These are phyloP conservation scores for Lithophane semibrunnea DNA, from an alignment of 2,888 invertebrate genomes.

Conservation along the genomic window DNA sequence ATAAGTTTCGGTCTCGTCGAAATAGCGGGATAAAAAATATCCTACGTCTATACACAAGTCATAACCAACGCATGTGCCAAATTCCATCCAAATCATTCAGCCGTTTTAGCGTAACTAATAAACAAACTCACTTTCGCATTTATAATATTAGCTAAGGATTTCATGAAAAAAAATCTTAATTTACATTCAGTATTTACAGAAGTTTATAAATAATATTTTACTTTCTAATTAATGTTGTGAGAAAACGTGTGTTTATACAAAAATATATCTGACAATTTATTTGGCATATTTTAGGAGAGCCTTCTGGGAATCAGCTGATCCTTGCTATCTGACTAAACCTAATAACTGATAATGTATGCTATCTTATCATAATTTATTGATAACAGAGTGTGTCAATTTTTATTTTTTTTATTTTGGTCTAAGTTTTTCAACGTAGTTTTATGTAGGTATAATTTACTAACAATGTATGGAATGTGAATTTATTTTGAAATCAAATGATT, in stretches of 20 bases:
- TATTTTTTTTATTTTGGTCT: background rate
- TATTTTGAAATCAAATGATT: too few relatives aligned
- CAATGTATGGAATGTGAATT: too few relatives aligned
- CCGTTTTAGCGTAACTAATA: too few relatives aligned
- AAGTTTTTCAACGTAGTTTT: background rate
- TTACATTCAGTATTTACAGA: background rate
- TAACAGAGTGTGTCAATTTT: background rate
- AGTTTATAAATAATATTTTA: background rate
- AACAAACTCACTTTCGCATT: too few relatives aligned
- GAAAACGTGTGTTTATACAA: background rate
- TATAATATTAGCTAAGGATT: too few relatives aligned
- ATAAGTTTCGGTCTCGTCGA: too few relatives aligned
- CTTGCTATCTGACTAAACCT: background rate
- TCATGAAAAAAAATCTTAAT: background rate
- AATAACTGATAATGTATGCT: background rate
- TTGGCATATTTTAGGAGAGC: too few relatives aligned
- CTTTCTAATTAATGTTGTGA: background rate
- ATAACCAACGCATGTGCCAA: too few relatives aligned
- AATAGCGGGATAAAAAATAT: too few relatives aligned
- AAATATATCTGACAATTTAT: background rate
- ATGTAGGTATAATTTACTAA: too few relatives aligned
- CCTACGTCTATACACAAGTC: too few relatives aligned
- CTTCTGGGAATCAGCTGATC: background rate
- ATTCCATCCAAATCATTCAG: too few relatives aligned
- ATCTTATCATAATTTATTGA: slow-evolving; percentile 24